Evolutionary conservation across 2,797 vertebrate species (phyloP).

Genomic region (Amniataba percoides): DNA sequence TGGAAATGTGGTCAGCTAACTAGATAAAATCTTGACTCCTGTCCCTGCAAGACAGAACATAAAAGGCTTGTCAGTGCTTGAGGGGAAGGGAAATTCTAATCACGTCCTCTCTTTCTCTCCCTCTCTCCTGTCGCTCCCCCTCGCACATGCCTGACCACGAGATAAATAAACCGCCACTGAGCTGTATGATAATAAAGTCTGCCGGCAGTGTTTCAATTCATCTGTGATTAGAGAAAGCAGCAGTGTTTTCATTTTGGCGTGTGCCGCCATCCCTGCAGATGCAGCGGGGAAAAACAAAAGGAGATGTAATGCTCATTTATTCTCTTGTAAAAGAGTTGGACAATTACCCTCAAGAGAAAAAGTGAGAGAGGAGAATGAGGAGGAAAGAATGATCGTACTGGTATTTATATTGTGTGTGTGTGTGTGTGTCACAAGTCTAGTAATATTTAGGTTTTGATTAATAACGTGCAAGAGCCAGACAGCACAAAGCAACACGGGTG

Average conservation of each 20-base stretch:
- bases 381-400: conserved; percentile 24
- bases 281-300: conserved; percentile 53
- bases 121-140: conserved; percentile 33
- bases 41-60: conserved; percentile 57
- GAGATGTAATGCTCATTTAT: conserved; percentile 67
- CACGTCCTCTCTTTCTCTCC: conserved; percentile 39
- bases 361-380: conserved; percentile 16
- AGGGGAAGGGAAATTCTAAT: conserved; percentile 59
- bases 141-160: conserved; percentile 62
- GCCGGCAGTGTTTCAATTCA: conserved; percentile 72
- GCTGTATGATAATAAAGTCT: conserved; percentile 72
- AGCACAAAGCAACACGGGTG: conserved; percentile 40
- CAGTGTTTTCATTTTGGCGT: conserved; percentile 62
- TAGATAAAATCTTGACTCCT: conserved; percentile 61
- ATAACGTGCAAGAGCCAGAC: conserved; percentile 51
- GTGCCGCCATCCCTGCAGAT: conserved; percentile 56
- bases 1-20: conserved; percentile 64
- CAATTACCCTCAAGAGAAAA: conserved; percentile 62
- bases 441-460: conserved; percentile 66
- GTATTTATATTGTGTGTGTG: conserved; percentile 6
- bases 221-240: conserved; percentile 74
- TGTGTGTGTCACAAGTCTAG: conserved; percentile 1
- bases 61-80: conserved; percentile 49
- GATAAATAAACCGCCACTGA: conserved; percentile 72
- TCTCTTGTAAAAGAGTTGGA: conserved; percentile 63